phyloP scores from a whole-genome alignment of 2,888 invertebrate species.

The Tiliacea citrago region DNA sequence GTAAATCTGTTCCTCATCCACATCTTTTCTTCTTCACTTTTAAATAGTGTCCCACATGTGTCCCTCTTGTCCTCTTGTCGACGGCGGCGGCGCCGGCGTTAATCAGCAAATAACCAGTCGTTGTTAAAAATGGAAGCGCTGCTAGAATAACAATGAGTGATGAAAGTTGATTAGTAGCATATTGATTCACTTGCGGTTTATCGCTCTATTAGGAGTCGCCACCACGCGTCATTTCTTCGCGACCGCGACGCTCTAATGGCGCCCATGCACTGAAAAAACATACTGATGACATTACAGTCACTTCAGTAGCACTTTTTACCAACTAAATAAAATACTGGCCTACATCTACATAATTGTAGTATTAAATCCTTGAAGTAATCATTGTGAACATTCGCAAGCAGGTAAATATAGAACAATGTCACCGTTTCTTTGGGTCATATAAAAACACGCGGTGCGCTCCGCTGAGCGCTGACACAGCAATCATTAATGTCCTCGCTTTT shows the following conservation, averaged over 20 bases:
- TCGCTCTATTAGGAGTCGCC: background rate
- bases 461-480: conserved; percentile 46
- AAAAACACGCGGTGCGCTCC: conserved; percentile 42
- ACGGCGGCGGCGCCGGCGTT: no score
- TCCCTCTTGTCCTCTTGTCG: background rate
- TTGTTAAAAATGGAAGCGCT: conserved; percentile 18
- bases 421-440: conserved; percentile 32
- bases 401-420: conserved; percentile 30
- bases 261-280: background rate
- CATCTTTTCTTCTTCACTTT: background rate
- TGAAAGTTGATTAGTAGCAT: conserved; percentile 37
- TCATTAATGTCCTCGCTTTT: conserved; percentile 63
- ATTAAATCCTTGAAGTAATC: conserved; percentile 54
- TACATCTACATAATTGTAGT: conserved; percentile 43
- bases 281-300: conserved; percentile 4
- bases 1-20: background rate
- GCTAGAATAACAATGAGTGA: conserved; percentile 43
- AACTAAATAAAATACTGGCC: conserved; percentile 52
- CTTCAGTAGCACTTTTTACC: conserved; percentile 26
- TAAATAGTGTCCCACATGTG: background rate
- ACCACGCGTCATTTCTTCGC: background rate
- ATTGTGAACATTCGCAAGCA: conserved; percentile 14
- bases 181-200: conserved; percentile 34
- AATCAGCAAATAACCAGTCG: conserved; percentile 5
- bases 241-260: conserved; percentile 30